Conservation (phyloP, 2,797 vertebrate species). For the Atherinosoma microstoma region DNA sequence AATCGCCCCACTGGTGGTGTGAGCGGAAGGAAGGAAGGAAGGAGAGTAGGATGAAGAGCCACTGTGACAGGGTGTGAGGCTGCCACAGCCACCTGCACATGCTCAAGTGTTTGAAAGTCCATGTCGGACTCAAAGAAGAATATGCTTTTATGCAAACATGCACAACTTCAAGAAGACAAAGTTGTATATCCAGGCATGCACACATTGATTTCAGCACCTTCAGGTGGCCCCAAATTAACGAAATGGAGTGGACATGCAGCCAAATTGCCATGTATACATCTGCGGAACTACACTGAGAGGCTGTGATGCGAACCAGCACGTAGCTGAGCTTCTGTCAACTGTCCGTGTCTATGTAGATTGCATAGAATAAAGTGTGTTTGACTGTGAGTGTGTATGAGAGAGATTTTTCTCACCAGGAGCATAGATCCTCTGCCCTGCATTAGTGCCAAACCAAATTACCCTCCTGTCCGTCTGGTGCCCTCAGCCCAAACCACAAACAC, state of each 20-base stretch:
- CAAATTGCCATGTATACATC: constrained; percentile 27
- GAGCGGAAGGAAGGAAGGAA: constrained; percentile 54
- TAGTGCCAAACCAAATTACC: constrained; percentile 83
- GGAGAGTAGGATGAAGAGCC: constrained; percentile 54
- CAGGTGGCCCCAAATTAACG: background rate
- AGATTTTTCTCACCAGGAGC: constrained; percentile 71
- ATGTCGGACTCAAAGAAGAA: constrained; percentile 1
- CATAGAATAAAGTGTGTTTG: constrained; percentile 25
- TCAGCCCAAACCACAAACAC: constrained; percentile 53
- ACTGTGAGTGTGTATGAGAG: constrained; percentile 28
- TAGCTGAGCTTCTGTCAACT: constrained; percentile 43
- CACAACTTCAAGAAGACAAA: background rate
- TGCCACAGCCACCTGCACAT: constrained; percentile 43
- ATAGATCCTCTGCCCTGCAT: constrained; percentile 70
- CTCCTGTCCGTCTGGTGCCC: constrained; percentile 76
- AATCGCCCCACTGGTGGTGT: constrained; percentile 69
- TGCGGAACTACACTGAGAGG: constrained; percentile 17
- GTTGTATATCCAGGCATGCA: background rate
- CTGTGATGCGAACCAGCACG: constrained; percentile 36
- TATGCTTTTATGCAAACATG: background rate
- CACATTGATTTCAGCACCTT: background rate
- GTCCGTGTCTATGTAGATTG: constrained; percentile 43
- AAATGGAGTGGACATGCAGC: background rate
- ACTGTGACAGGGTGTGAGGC: constrained; percentile 75
- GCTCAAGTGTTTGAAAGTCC: constrained; percentile 21